A percentile compares a stretch with the other conserved stretches of the same genome.
phyloP scores from a whole-genome alignment of 2,888 invertebrate species.

The Eucera pruinosa region DNA sequence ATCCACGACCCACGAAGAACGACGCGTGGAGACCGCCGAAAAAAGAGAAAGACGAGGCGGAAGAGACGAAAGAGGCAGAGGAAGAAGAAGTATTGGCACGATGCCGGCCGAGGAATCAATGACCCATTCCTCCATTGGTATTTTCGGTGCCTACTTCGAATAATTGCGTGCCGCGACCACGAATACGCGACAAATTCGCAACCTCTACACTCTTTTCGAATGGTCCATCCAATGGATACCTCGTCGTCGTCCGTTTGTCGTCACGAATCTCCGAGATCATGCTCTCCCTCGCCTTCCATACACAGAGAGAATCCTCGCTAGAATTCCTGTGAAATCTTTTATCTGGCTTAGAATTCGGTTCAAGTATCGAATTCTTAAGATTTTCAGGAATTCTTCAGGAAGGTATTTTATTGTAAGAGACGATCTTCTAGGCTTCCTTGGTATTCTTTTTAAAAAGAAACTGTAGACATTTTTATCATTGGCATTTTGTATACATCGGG shows the following conservation, averaged over 20 bases:
- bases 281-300: neutral
- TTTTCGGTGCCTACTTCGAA: slow-evolving; percentile 71
- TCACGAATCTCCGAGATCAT: neutral
- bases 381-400: neutral
- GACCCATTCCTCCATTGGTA: slow-evolving; percentile 77
- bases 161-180: slow-evolving; percentile 58
- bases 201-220: neutral
- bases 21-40: slow-evolving; percentile 52
- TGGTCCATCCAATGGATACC: too few species aligned
- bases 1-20: slow-evolving; percentile 69
- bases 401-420: too few species aligned
- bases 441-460: too few species aligned
- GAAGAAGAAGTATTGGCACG: slow-evolving; percentile 76
- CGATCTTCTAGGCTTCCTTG: too few species aligned
- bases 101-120: slow-evolving; percentile 79
- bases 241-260: too few species aligned
- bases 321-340: neutral
- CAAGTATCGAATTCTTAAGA: too few species aligned
- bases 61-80: slow-evolving; percentile 50
- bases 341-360: too few species aligned
- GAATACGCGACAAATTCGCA: slow-evolving; percentile 43
- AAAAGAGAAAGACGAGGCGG: slow-evolving; percentile 38
- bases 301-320: neutral
- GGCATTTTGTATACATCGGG: too few species aligned
- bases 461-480: too few species aligned